These are phyloP conservation scores for Brachionus rotundiformis DNA, from an alignment of 1,140 invertebrate genomes.

Conservation along the genomic window DNA sequence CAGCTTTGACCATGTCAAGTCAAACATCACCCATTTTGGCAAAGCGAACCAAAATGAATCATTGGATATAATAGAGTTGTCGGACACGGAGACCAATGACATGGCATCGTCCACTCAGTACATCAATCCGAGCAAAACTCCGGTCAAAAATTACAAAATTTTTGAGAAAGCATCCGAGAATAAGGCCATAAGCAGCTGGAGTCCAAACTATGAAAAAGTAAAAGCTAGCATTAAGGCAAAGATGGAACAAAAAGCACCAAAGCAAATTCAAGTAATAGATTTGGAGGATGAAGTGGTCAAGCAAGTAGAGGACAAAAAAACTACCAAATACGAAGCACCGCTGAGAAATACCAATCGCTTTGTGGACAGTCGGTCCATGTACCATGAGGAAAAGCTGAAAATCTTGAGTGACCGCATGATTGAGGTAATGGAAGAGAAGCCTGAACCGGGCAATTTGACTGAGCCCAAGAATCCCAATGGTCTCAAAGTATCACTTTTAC, in stretches of 20 bases:
- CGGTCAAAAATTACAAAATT: not conserved
- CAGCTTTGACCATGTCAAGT: conserved; percentile 10
- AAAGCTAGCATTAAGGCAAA: conserved; percentile 17
- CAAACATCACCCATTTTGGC: conserved; percentile 39
- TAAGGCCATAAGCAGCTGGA: conserved; percentile 21
- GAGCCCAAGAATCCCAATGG: conserved; percentile 52
- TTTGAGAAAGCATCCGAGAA: not conserved
- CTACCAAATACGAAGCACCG: conserved; percentile 21
- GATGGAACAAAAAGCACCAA: conserved; percentile 10
- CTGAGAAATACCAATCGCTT: not conserved
- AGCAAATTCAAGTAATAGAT: conserved; percentile 35
- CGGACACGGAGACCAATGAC: conserved; percentile 7
- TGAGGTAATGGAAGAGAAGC: conserved; percentile 41
- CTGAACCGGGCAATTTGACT: not conserved
- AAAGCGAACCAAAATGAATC: not conserved
- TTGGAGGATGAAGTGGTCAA: conserved; percentile 18
- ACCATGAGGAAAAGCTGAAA: conserved; percentile 28
- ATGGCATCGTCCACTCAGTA: conserved; percentile 37
- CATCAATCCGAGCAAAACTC: not conserved
- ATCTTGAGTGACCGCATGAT: conserved; percentile 21
- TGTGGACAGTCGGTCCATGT: not conserved
- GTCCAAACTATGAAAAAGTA: conserved; percentile 46
- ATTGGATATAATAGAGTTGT: conserved; percentile 1
- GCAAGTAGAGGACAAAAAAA: not conserved
- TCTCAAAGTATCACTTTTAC: conserved; percentile 70